These are phyloP conservation scores for Antedon mediterranea DNA, from an alignment of 53 echinoderm and acorn worm genomes.

Conservation along the genomic window DNA sequence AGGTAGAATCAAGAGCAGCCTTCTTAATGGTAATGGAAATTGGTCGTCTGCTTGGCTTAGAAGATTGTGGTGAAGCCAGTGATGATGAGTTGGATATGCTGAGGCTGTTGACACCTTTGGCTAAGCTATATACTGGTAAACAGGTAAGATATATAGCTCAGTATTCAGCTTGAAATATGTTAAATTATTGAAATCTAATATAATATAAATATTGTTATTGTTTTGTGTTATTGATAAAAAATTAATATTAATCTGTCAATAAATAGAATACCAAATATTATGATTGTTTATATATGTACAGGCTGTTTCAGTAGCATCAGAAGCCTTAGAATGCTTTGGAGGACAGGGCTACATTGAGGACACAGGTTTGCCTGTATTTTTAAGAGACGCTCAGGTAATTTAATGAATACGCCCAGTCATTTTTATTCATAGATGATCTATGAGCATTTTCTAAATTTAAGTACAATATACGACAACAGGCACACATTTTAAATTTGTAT, in stretches of 20 bases:
- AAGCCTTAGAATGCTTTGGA: slow-evolving; percentile 84
- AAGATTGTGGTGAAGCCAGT: slow-evolving; percentile 44
- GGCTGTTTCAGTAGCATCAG: slow-evolving; percentile 63
- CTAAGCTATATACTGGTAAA: slow-evolving; percentile 89
- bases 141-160: slow-evolving; percentile 41
- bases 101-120: slow-evolving; percentile 55
- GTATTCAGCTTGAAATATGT: neutral
- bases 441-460: too few relatives aligned
- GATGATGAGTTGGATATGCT: slow-evolving; percentile 49
- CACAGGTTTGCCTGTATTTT: slow-evolving; percentile 64
- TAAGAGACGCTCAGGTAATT: slow-evolving; percentile 78
- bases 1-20: slow-evolving; percentile 73
- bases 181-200: neutral
- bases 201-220: neutral
- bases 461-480: too few relatives aligned
- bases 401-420: too few relatives aligned
- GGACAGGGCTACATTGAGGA: slow-evolving; percentile 97
- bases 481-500: too few relatives aligned
- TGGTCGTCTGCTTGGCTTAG: slow-evolving; percentile 55
- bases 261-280: neutral
- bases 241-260: too few relatives aligned
- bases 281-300: slow-evolving; percentile 10
- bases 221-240: too few relatives aligned
- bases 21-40: slow-evolving; percentile 43
- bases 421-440: too few relatives aligned